Evolutionary conservation across 2,113 vertebrate genomes (phyloP), one percentile per base, ranked within the genome.

Genomic region (Pseudorectes ferrugineus): DNA sequence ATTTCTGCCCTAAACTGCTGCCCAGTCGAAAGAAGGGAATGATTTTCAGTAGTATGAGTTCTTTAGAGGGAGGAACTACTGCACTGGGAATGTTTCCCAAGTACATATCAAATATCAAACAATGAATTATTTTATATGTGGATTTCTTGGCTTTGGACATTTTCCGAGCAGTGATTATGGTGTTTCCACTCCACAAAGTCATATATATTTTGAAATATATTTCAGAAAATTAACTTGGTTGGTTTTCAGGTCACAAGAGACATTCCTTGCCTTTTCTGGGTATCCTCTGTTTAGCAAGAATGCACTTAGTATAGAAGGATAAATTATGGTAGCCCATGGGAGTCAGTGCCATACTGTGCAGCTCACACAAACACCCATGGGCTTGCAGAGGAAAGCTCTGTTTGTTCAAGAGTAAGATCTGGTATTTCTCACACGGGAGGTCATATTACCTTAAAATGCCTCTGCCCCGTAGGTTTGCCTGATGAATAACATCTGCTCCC

Each of bases 351-450:
- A n/a, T 58, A 51, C 51, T 96, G 75, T 82, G 74, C 33, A 89
- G 76, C 58, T 91, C 74, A 14, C 54, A 57, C 76, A 89, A 84
- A 95, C 24, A 95, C 58, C 74, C 84, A 36, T 54, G 84, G 81
- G 77, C 66, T 79, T 51, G 42, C n/a, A 83, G 84, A 78, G 71
- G 66, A 82, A 58, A 91, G 33, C 16, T 91, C 77, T 94, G 84
- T 92, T 96, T 96, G 79, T 79, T 94, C 89, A 82, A 94, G 84
- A 85, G 23, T 26, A 66, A 89, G 89, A 54, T 93, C 95, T 96
- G 96, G 87, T 91, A 83, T 74, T 95, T 89, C 81, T 96, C 94
- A 95, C 33, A 55, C 5, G 2, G 72, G 62, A 88, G 71, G 58
- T 91, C 74, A 24, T 61, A 66, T 89, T 89, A 94, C 94, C 89